A percentile compares a stretch with the other conserved stretches of the same genome.
These are phyloP conservation scores for Tolypeutes matacus DNA, from an alignment of 2,797 vertebrate genomes.

Conservation along the genomic window DNA sequence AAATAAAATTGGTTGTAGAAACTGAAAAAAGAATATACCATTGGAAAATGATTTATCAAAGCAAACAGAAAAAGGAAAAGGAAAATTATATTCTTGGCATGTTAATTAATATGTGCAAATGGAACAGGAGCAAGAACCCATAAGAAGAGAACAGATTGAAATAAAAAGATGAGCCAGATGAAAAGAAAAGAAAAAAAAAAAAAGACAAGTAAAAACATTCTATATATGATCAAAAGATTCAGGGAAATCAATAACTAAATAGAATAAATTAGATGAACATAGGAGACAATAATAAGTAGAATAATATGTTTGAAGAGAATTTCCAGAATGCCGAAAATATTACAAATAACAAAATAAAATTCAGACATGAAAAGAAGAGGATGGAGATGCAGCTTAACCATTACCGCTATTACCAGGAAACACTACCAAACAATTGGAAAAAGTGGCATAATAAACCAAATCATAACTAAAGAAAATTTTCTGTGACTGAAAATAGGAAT, in stretches of 20 bases:
- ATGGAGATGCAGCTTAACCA: neutral
- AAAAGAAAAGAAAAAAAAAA: too few relatives aligned
- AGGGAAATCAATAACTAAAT: conserved; percentile 12
- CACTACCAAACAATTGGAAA: neutral
- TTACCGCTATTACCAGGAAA: neutral
- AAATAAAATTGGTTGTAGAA: conserved; percentile 91
- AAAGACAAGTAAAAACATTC: neutral
- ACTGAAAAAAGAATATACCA: conserved; percentile 80
- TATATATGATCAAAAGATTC: neutral
- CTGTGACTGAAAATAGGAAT: neutral
- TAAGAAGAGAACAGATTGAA: neutral
- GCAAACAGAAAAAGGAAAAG: neutral
- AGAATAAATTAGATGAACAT: neutral
- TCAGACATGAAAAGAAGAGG: neutral
- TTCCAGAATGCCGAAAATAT: neutral
- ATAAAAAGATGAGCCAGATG: neutral
- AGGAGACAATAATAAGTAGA: neutral
- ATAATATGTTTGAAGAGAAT: neutral
- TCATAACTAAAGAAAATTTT: neutral
- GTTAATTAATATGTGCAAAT: neutral
- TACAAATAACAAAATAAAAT: neutral
- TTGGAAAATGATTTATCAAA: conserved; percentile 42
- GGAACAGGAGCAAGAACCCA: neutral
- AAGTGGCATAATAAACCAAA: neutral
- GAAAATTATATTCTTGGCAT: neutral